Evolutionary conservation across 1,140 invertebrate genomes (phyloP).

Genomic region (Amphibalanus amphitrite): DNA sequence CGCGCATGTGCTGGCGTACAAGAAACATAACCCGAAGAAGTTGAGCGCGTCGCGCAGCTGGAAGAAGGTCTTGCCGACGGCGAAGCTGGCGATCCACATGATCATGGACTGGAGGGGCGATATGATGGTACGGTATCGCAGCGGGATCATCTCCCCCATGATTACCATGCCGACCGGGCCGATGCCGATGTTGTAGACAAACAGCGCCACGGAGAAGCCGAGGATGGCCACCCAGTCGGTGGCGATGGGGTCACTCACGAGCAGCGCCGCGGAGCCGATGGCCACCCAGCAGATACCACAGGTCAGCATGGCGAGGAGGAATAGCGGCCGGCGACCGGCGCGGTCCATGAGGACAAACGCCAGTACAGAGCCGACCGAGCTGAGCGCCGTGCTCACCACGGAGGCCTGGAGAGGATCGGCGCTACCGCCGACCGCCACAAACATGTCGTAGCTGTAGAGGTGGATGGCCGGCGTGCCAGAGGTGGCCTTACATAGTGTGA

Average conservation of each 20-base stretch:
- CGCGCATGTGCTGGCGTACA: neutral
- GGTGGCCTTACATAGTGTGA: neutral
- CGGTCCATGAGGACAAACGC: constrained; percentile 2
- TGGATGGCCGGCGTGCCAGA: constrained; percentile 3
- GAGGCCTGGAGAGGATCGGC: neutral
- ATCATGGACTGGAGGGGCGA: neutral
- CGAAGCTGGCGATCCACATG: constrained; percentile 4
- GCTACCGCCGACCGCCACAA: neutral
- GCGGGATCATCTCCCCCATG: constrained; percentile 5
- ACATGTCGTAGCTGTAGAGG: constrained; percentile 3
- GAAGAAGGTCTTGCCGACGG: constrained; percentile 2
- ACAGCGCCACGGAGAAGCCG: constrained; percentile 1
- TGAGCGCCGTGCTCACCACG: neutral
- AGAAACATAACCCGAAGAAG: neutral
- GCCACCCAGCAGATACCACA: neutral
- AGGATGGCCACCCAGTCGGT: constrained; percentile 4
- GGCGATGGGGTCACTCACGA: neutral
- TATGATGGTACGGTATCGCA: neutral
- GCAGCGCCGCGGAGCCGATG: neutral
- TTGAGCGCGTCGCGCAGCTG: neutral
- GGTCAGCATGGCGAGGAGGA: neutral
- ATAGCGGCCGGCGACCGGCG: neutral
- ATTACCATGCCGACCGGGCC: constrained; percentile 4
- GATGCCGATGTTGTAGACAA: constrained; percentile 4
- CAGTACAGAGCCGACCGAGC: neutral